phyloP scores from a whole-genome alignment of 1,140 invertebrate species.

The Drosophila sucinea region DNA sequence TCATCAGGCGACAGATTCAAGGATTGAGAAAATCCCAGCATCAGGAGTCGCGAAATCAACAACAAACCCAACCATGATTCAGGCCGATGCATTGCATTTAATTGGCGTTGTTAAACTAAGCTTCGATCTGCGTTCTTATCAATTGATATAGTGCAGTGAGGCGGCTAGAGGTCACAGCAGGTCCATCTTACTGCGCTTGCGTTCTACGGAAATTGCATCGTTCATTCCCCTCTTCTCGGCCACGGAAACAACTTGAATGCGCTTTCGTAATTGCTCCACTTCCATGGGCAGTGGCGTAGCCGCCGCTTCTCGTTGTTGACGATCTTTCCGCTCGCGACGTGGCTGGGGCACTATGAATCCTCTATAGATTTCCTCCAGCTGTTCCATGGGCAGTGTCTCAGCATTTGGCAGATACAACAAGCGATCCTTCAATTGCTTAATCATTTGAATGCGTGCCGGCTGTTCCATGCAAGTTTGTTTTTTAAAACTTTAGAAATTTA shows the following conservation, averaged over 20 bases:
- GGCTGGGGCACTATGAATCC: constrained; percentile 48
- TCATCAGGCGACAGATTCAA: constrained; percentile 8
- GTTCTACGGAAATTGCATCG: background rate
- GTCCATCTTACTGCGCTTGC: constrained; percentile 49
- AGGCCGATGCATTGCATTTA: background rate
- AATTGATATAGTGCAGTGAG: too few relatives aligned
- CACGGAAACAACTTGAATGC: constrained; percentile 38
- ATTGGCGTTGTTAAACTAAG: too few relatives aligned
- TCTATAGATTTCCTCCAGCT: constrained; percentile 47
- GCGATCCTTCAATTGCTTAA: background rate
- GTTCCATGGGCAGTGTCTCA: constrained; percentile 16
- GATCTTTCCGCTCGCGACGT: constrained; percentile 21
- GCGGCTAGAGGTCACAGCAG: constrained; percentile 20
- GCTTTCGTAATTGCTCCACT: constrained; percentile 34
- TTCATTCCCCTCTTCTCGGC: constrained; percentile 30
- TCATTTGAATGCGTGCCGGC: too few relatives aligned
- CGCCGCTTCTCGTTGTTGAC: too few relatives aligned
- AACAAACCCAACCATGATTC: background rate
- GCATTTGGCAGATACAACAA: constrained; percentile 13
- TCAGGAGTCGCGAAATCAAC: background rate
- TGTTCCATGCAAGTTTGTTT: too few relatives aligned
- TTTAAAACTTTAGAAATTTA: too few relatives aligned
- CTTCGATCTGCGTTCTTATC: too few relatives aligned
- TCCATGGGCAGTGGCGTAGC: constrained; percentile 17
- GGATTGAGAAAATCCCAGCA: background rate